Conservation (phyloP, 2,888 invertebrate species). For the Cinara cedri region DNA sequence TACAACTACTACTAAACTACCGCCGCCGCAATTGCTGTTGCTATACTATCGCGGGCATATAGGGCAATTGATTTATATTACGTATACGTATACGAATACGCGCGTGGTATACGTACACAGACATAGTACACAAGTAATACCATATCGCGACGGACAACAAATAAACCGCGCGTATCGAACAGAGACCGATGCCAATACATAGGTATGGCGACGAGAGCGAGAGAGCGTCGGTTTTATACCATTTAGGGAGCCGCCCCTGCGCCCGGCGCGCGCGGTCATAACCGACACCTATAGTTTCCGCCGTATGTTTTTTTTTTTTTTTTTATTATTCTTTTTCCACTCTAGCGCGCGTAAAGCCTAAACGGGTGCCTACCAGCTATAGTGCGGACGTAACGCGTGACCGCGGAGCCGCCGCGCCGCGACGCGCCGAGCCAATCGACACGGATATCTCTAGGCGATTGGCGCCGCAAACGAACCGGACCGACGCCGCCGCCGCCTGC, state of each 20-base stretch:
- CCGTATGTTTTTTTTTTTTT: no score
- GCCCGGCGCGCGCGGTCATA: neutral
- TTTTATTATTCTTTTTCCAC: no score
- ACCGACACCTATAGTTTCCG: conserved; percentile 3
- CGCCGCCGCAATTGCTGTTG: neutral
- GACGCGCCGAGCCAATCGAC: conserved; percentile 37
- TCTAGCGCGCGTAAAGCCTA: no score
- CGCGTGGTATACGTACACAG: no score
- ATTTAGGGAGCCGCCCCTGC: conserved; percentile 36
- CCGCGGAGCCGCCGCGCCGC: neutral
- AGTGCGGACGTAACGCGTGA: conserved; percentile 10
- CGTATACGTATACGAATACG: neutral
- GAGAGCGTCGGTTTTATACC: conserved; percentile 5
- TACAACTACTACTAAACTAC: conserved; percentile 8
- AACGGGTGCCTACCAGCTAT: no score
- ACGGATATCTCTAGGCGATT: conserved; percentile 23
- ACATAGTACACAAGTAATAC: no score
- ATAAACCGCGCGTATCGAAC: neutral
- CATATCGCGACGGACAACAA: neutral
- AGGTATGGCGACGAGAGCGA: no score
- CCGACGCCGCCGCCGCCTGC: conserved; percentile 1
- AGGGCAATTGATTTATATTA: conserved; percentile 17
- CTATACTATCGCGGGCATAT: conserved; percentile 4
- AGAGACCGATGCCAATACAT: no score
- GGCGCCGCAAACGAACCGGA: no score